These are phyloP conservation scores for Chauna torquata DNA, from an alignment of 2,113 vertebrate genomes.

Conservation along the genomic window DNA sequence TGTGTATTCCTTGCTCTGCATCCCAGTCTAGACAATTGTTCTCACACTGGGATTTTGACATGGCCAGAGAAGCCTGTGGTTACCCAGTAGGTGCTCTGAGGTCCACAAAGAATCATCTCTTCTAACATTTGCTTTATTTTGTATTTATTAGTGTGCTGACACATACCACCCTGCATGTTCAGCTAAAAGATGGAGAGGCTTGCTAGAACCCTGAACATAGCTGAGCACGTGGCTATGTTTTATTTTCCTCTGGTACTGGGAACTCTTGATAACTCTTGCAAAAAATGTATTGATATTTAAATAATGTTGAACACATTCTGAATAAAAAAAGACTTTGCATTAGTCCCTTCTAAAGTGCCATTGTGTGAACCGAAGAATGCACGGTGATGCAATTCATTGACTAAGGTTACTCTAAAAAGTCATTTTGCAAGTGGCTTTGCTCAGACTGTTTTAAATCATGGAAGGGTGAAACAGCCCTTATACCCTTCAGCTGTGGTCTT, in stretches of 20 bases:
- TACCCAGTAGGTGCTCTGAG: not conserved
- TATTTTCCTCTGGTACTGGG: constrained; percentile 6
- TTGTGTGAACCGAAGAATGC: not conserved
- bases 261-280: constrained; percentile 27
- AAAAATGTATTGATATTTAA: constrained; percentile 43
- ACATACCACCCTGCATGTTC: constrained; percentile 32
- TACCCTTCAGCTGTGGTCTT: not conserved
- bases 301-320: constrained; percentile 43
- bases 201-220: constrained; percentile 22
- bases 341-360: not conserved
- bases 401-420: not conserved
- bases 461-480: not conserved
- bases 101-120: not conserved
- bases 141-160: not conserved
- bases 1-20: fast-evolving
- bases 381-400: not conserved
- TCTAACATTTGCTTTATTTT: constrained; percentile 17
- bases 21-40: not conserved
- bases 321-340: constrained; percentile 50
- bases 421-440: not conserved
- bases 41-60: not conserved
- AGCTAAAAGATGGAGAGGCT: constrained; percentile 49
- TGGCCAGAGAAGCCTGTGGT: not conserved
- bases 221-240: constrained; percentile 50
- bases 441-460: not conserved